Conservation (phyloP, 1,140 invertebrate species). For the Macrobrachium nipponense region DNA sequence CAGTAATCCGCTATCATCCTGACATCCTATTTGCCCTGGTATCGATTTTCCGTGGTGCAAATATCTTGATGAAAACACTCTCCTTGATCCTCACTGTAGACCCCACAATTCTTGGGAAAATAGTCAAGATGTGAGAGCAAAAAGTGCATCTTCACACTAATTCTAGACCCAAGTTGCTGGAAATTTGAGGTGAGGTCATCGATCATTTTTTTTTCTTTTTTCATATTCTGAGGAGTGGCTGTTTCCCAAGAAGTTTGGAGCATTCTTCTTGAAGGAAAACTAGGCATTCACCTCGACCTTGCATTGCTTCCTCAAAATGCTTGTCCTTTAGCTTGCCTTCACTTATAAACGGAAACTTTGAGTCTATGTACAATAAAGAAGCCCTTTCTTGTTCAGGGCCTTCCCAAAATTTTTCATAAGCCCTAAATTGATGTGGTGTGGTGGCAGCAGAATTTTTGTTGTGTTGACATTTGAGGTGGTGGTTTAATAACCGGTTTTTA, state of each 20-base stretch:
- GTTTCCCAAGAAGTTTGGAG: constrained; percentile 9
- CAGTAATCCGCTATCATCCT: constrained; percentile 24
- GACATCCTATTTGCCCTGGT: constrained; percentile 7
- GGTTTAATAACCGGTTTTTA: no score
- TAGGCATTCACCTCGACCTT: neutral
- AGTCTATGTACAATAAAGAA: no score
- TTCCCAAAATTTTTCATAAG: no score
- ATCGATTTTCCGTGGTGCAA: neutral
- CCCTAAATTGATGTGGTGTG: no score
- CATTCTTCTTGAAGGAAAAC: neutral
- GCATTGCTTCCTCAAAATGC: neutral
- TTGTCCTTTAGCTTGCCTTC: constrained; percentile 5
- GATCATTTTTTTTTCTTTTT: constrained; percentile 5
- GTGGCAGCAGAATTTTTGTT: no score
- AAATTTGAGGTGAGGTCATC: neutral
- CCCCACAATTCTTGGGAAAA: constrained; percentile 9
- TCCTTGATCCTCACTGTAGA: neutral
- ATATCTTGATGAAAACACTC: constrained; percentile 19
- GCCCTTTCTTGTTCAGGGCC: no score
- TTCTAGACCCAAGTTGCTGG: constrained; percentile 1
- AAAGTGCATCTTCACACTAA: neutral
- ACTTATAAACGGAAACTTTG: neutral
- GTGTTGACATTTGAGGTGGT: no score
- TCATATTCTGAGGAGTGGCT: neutral
- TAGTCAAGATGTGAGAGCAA: neutral